These are phyloP conservation scores for Drosophila teissieri DNA, from an alignment of 1,140 invertebrate species.

Conservation along the genomic window DNA sequence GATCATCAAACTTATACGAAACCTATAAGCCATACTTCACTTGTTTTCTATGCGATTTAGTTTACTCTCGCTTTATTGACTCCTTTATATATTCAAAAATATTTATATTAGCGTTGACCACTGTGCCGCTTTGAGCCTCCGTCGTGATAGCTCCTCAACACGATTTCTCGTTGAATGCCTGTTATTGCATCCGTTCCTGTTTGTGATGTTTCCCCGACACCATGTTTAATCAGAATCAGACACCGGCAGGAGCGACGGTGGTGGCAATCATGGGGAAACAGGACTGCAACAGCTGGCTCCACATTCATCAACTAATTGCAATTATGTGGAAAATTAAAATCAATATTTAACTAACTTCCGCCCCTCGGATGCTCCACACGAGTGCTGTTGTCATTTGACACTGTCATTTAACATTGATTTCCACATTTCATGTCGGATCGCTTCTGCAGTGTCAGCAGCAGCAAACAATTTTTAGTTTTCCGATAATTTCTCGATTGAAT, in stretches of 20 bases:
- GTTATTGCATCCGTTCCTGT: constrained; percentile 44
- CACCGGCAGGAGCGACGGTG: constrained; percentile 10
- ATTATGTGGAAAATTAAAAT: constrained; percentile 76
- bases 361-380: constrained; percentile 3
- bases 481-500: constrained; percentile 16
- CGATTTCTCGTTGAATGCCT: constrained; percentile 27
- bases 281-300: constrained; percentile 43
- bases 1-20: too few species aligned
- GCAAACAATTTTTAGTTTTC: constrained; percentile 17
- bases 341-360: constrained; percentile 66
- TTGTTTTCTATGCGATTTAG: not conserved
- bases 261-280: constrained; percentile 31
- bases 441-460: constrained; percentile 22
- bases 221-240: constrained; percentile 57
- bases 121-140: constrained; percentile 11
- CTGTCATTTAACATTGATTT: constrained; percentile 61
- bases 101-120: not conserved
- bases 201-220: constrained; percentile 44
- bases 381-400: constrained; percentile 46
- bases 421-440: constrained; percentile 48
- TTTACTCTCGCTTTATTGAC: too few species aligned
- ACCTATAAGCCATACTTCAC: not conserved
- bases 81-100: not conserved
- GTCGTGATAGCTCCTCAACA: constrained; percentile 5
- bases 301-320: constrained; percentile 74